These are phyloP conservation scores for Pristionchus pacificus DNA, from an alignment of 1,140 invertebrate species.

Conservation along the genomic window DNA sequence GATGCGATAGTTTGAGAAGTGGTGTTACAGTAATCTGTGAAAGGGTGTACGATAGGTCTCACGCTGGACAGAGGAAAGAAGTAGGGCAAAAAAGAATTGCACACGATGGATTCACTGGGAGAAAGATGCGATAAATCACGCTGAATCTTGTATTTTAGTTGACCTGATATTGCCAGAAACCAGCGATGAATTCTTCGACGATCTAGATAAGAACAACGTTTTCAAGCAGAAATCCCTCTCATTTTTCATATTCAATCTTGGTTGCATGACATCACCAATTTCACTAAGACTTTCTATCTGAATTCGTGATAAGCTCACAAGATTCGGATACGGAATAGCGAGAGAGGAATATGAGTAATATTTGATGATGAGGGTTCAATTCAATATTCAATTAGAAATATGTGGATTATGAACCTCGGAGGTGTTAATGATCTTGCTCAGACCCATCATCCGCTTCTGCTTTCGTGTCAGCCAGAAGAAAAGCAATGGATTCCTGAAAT, in stretches of 20 bases:
- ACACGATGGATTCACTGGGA: too few species aligned
- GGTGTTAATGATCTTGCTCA: constrained; percentile 48
- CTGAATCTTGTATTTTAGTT: too few species aligned
- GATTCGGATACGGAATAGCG: not conserved
- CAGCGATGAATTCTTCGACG: too few species aligned
- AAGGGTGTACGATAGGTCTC: not conserved
- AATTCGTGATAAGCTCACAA: not conserved
- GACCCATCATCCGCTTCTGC: constrained; percentile 44
- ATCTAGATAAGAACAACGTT: too few species aligned
- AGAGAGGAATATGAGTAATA: too few species aligned
- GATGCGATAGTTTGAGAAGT: too few species aligned
- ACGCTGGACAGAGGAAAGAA: not conserved
- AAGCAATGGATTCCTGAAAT: constrained; percentile 54
- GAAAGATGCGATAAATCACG: too few species aligned
- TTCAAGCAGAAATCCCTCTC: not conserved
- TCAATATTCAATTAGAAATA: not conserved
- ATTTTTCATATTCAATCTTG: not conserved
- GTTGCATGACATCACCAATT: not conserved
- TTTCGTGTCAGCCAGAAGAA: constrained; percentile 57
- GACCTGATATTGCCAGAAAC: too few species aligned
- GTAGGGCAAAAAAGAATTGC: too few species aligned
- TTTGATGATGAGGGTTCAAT: not conserved
- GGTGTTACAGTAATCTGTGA: too few species aligned
- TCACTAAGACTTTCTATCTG: not conserved
- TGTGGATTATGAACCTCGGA: constrained; percentile 37